Base-by-base conservation (phyloP, 2,797 vertebrate species). In the Pseudomugil gertrudae region DNA sequence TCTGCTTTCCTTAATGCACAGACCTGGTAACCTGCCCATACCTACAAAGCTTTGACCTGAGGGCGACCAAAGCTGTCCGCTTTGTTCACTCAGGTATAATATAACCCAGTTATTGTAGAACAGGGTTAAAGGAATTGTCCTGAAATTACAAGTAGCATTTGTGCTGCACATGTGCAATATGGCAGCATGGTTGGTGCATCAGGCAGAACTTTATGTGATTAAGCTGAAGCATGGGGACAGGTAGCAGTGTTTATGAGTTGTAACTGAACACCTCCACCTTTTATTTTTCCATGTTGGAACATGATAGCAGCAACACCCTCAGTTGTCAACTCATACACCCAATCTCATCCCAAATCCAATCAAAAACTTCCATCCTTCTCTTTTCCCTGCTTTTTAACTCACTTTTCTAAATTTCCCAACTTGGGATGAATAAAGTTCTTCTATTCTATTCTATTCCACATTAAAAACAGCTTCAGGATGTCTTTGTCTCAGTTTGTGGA, bases 231-330 rank as follows among this genome's bases (percentile, higher is more conserved):
- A n/a, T 0, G 45, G 10, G 1, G 40, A 36, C 62, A 14, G 61
- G 43, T 52, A 29, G 55, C 29, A 56, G 5, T 62, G 55, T 73
- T 75, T 51, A 67, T 64, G 30, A 5, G 11, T 53, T 73, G 72
- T 68, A 86, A 84, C 36, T 38, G 33, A 60, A 85, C 61, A 73
- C 79, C 58, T 48, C 54, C 66, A 63, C 17, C 45, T 62, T 58
- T 15, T 47, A 66, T 60, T 56, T 65, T 2, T 21, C 30, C 73
- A 79, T 76, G 57, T 53, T 66, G 68, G 26, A 74, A 63, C 30
- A 66, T 48, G 65, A 67, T 72, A 24, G 15, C 33, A 26, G 33
- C 54, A 55, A 53, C 69, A 54, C 32, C 36, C 24, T 72, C 45
- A 53, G 14, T 55, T 66, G 26, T 76, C 48, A 58, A 53, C 48